Percentiles rank a stretch among this genome's conserved stretches.
phyloP scores from a whole-genome alignment of 1,140 invertebrate genomes.

The Argopecten irradians region DNA sequence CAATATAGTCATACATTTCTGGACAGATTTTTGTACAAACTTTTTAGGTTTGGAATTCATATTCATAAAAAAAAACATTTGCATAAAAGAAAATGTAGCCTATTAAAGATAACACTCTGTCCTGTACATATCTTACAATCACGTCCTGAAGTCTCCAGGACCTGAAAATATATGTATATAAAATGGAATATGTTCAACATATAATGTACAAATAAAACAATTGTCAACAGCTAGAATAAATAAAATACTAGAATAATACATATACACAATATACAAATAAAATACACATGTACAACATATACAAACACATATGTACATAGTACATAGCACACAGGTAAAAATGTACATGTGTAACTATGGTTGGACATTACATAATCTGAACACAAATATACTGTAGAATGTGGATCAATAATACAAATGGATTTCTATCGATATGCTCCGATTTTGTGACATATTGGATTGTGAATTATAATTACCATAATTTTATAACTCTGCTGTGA shows the following conservation, averaged over 20 bases:
- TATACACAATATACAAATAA: neutral
- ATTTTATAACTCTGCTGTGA: too few species aligned
- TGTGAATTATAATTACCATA: too few species aligned
- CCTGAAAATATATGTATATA: neutral
- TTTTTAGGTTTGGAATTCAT: conserved; percentile 14
- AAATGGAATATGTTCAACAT: conserved; percentile 6
- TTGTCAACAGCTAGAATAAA: neutral
- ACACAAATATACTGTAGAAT: neutral
- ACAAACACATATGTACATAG: neutral
- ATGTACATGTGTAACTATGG: neutral
- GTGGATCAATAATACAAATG: neutral
- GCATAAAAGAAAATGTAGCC: neutral
- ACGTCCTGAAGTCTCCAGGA: neutral
- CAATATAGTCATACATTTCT: neutral
- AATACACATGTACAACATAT: neutral
- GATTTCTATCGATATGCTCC: neutral
- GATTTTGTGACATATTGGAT: neutral
- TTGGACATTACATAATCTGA: neutral
- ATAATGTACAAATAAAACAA: conserved; percentile 16
- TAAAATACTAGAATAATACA: conserved; percentile 4
- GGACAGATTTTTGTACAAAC: conserved; percentile 21
- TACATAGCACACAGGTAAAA: neutral
- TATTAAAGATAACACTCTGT: neutral
- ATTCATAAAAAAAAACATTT: neutral
- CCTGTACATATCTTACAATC: neutral